Percentiles rank a stretch among this genome's conserved stretches.
Conservation (phyloP, 2,113 vertebrate genomes). For the Perca fluviatilis region DNA sequence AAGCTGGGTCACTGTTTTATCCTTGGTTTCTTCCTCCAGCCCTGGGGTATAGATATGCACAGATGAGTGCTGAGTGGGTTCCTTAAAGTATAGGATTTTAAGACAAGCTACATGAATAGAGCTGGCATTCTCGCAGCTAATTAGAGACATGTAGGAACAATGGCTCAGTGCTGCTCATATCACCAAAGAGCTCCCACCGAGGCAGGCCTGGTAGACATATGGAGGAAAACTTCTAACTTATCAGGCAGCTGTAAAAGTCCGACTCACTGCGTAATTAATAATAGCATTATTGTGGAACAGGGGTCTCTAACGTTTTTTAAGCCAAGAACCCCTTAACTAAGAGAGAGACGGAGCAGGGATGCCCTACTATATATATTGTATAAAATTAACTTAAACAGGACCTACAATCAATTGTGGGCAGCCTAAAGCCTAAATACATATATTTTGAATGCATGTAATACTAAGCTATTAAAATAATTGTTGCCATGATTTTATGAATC, state of each 20-base stretch:
- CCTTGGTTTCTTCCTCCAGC: constrained; percentile 36
- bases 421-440: too few relatives aligned
- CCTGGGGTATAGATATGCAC: constrained; percentile 52
- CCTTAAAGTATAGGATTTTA: constrained; percentile 52
- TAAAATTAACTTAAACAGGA: too few relatives aligned
- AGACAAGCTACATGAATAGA: constrained; percentile 54
- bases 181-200: constrained; percentile 34
- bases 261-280: constrained; percentile 41
- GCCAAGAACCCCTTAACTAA: too few relatives aligned
- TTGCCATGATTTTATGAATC: too few relatives aligned
- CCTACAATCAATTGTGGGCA: too few relatives aligned
- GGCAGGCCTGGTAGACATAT: constrained; percentile 22
- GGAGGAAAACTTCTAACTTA: constrained; percentile 46
- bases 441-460: too few relatives aligned
- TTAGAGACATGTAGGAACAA: constrained; percentile 58
- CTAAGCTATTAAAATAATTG: too few relatives aligned
- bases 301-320: too few relatives aligned
- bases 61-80: constrained; percentile 50
- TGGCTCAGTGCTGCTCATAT: constrained; percentile 44
- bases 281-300: constrained; percentile 34
- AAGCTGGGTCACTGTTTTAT: constrained; percentile 49
- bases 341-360: too few relatives aligned
- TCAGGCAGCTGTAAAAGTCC: constrained; percentile 29
- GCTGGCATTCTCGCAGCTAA: constrained; percentile 40
- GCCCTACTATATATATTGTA: too few relatives aligned